Evolutionary conservation across 2,888 invertebrate genomes (phyloP).

Genomic region (Phorcus lineatus): DNA sequence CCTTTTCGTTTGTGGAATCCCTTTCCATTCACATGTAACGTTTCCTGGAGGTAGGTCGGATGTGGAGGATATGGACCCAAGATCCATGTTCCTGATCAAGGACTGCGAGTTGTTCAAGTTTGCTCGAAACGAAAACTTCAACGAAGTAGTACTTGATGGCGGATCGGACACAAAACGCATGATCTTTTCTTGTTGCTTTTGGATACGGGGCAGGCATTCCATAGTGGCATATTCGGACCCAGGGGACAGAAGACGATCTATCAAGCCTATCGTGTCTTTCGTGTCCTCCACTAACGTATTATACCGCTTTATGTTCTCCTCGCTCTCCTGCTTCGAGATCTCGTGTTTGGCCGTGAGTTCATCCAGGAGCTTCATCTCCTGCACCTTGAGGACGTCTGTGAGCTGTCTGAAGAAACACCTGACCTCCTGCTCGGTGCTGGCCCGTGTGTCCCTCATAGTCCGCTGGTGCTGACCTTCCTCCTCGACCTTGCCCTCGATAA

Average conservation of each 20-base stretch:
- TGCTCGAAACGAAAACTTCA: background rate
- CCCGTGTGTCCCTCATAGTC: background rate
- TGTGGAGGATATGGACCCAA: background rate
- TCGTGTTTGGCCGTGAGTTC: background rate
- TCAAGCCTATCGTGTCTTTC: background rate
- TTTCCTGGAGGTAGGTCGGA: background rate
- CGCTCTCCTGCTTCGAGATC: background rate
- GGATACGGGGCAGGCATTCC: background rate
- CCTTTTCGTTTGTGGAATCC: background rate
- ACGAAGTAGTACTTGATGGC: background rate
- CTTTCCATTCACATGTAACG: background rate
- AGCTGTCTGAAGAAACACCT: background rate
- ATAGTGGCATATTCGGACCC: slow-evolving; percentile 14
- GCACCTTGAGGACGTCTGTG: background rate
- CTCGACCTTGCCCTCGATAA: background rate
- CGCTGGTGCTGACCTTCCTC: background rate
- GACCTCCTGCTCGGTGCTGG: background rate
- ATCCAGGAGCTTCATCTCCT: background rate
- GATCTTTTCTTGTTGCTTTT: background rate
- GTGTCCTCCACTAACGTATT: background rate
- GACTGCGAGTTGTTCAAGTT: background rate
- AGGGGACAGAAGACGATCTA: slow-evolving; percentile 8
- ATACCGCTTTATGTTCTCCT: background rate
- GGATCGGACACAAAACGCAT: background rate
- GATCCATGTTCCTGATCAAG: background rate